Base-by-base conservation (phyloP, 1,140 invertebrate genomes). In the Coptotermes formosanus region DNA sequence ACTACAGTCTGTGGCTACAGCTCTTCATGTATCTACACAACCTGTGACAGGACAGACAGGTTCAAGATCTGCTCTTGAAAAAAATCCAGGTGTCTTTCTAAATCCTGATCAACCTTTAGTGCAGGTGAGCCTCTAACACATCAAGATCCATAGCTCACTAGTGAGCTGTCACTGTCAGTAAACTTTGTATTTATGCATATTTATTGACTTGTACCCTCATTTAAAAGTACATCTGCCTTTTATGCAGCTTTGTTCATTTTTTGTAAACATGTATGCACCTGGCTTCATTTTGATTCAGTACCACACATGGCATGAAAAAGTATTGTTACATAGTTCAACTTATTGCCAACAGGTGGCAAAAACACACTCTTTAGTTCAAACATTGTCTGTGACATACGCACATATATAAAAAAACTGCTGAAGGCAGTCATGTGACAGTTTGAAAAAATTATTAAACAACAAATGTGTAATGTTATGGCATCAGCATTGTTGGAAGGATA, bases 61-160 rank as follows among this genome's bases (percentile, higher is more conserved):
- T 44, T 93, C 95, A 2, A 96, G 96, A 91, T 93, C 94, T 83
- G 93, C 94, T n/a, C 93, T 99, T 85, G 94, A 97, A 87, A 98
- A 97, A 90, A 99, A 99, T 92, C 97, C 98, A 1, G 97, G 97
- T 45, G 97, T 98, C 85, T 98, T 96, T 92, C 94, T 99, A 88
- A 99, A 99, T 93, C 97, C 98, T 43, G 97, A 98, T 87, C 98
- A 99, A 91, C 98, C 98, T 52, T 92, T 99, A 64, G 97, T 99
- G 89, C 97, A 95, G 92, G 95, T 95, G 90, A 38, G n/a, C 84
- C 82, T 16, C 11, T 55, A 55, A 21, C 19, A 21, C 14, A 19
- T 21, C 52, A 19, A 55, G 38, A 21, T 55, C 16, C 52, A 30
- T 44, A 44, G 85, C 86, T 82, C 12, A 25, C 4, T 75, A 75